Evolutionary conservation across 2,797 vertebrate species (phyloP).

Genomic region (Anas acuta): DNA sequence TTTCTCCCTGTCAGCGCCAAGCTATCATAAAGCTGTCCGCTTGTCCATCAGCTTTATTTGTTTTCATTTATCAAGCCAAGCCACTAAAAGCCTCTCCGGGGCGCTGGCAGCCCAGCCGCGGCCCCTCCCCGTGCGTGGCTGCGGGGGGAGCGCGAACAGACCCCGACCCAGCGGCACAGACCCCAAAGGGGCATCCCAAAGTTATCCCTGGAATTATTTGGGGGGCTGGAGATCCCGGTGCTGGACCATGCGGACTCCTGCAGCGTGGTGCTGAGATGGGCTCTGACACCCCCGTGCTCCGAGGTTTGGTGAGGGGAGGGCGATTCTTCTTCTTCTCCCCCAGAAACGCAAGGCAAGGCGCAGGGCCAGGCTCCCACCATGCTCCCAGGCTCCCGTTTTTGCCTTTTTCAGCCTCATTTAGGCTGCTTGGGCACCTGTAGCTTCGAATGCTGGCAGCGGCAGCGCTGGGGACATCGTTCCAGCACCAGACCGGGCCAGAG

Average conservation of each 20-base stretch:
- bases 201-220: not conserved
- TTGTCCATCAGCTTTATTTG: slow-evolving; percentile 56
- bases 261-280: too few relatives aligned
- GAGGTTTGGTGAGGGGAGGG: too few relatives aligned
- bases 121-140: not conserved
- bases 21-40: slow-evolving; percentile 41
- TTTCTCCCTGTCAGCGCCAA: slow-evolving; percentile 24
- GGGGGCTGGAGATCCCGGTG: not conserved
- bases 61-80: slow-evolving; percentile 42
- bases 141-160: too few relatives aligned
- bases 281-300: too few relatives aligned
- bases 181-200: too few relatives aligned
- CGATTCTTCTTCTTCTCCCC: not conserved
- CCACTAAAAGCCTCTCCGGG: slow-evolving; percentile 9
- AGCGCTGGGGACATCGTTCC: too few relatives aligned
- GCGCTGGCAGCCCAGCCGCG: rapidly evolving
- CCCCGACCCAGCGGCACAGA: too few relatives aligned
- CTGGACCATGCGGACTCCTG: not conserved
- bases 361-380: not conserved
- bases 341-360: not conserved
- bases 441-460: rapidly evolving
- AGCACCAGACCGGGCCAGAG: not conserved
- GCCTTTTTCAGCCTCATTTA: not conserved
- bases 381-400: not conserved
- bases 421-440: too few relatives aligned